Percentiles rank a stretch among this genome's conserved stretches.
Conservation (phyloP, 2,113 vertebrate genomes). For the Bolborhynchus lineola region DNA sequence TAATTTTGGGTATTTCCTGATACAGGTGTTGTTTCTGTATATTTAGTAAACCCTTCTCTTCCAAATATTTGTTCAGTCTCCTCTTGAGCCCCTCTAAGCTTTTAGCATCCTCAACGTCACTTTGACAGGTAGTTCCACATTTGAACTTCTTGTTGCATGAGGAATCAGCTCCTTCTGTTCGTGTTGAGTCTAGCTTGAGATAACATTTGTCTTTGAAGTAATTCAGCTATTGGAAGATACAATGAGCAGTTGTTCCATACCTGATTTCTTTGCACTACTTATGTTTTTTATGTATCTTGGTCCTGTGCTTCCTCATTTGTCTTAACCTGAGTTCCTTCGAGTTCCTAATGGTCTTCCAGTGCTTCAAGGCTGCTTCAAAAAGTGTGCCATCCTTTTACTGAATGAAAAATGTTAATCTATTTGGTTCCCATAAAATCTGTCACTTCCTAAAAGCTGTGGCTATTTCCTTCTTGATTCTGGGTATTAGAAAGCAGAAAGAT, state of each 20-base stretch:
- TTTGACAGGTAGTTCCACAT: background rate
- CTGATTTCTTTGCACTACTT: background rate
- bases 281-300: background rate
- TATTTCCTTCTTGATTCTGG: background rate
- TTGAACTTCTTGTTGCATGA: background rate
- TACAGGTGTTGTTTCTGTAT: background rate
- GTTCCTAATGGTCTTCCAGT: background rate
- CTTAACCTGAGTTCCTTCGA: background rate
- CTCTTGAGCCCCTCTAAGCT: background rate
- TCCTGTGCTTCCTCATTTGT: background rate
- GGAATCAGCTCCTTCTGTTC: background rate
- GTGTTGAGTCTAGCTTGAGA: background rate
- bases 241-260: background rate
- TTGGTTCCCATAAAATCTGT: background rate
- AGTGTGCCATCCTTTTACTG: background rate
- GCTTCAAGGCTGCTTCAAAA: background rate
- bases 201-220: background rate
- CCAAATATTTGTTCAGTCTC: background rate
- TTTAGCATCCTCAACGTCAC: background rate
- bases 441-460: background rate
- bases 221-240: background rate
- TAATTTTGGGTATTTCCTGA: background rate
- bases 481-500: background rate
- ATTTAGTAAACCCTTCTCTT: background rate
- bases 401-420: background rate